Evolutionary conservation across 2,888 invertebrate genomes (phyloP).

Genomic region (Periphyllus acericola): DNA sequence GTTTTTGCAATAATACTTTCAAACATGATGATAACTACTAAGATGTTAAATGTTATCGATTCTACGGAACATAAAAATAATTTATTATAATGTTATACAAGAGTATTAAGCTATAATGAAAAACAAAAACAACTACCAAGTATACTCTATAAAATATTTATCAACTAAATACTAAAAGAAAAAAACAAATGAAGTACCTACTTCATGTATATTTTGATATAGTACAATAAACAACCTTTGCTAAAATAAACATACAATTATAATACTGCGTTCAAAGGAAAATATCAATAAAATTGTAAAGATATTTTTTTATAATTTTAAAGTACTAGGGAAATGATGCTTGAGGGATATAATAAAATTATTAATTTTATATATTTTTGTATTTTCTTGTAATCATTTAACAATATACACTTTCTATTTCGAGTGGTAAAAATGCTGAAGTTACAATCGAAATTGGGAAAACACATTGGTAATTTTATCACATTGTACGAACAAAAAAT

Average conservation of each 20-base stretch:
- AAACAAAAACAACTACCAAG: too few species aligned
- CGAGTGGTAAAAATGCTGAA: neutral
- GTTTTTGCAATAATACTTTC: too few species aligned
- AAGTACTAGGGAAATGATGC: neutral
- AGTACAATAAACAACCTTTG: neutral
- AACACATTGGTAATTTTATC: neutral
- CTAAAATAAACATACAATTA: neutral
- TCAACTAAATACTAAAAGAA: neutral
- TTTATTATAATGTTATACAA: too few species aligned
- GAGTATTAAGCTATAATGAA: too few species aligned
- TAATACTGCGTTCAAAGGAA: neutral
- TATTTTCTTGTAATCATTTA: neutral
- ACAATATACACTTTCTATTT: neutral
- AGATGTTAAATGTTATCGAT: too few species aligned
- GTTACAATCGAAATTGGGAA: neutral
- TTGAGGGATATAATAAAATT: neutral
- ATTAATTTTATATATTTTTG: neutral
- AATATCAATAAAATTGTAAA: neutral
- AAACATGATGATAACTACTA: too few species aligned
- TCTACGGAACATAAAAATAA: too few species aligned
- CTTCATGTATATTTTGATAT: neutral
- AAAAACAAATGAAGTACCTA: neutral
- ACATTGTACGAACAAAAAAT: constrained; percentile 22
- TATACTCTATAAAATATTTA: too few species aligned
- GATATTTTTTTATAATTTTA: neutral